Conservation (phyloP, 2,888 invertebrate genomes). For the Lysandra bellargus region DNA sequence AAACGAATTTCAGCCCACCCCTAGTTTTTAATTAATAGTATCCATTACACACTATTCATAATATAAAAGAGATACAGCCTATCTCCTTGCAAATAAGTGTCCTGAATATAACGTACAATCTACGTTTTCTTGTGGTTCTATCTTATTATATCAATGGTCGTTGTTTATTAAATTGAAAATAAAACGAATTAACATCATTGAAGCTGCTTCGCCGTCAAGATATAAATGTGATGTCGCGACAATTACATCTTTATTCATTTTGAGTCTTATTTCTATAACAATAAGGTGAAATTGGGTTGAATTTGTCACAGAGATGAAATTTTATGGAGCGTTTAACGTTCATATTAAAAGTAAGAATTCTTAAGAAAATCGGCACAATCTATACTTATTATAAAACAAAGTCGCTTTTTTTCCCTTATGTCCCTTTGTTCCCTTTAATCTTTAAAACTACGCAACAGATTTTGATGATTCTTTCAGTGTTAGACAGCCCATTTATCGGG, state of each 20-base stretch:
- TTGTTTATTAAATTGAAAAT: conserved; percentile 8
- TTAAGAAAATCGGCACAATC: neutral
- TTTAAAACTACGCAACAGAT: too few species aligned
- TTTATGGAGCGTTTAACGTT: conserved; percentile 4
- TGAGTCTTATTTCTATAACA: neutral
- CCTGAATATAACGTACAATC: neutral
- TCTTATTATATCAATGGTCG: neutral
- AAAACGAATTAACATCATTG: neutral
- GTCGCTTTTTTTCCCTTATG: too few species aligned
- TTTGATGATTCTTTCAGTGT: too few species aligned
- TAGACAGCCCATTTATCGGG: too few species aligned
- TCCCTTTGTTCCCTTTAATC: too few species aligned
- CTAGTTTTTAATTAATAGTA: too few species aligned
- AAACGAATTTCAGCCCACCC: too few species aligned
- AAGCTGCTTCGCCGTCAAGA: neutral
- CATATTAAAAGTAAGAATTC: neutral
- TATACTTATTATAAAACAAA: too few species aligned
- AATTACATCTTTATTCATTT: neutral
- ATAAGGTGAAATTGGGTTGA: neutral
- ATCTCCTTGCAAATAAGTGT: neutral
- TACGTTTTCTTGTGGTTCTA: neutral
- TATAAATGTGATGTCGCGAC: neutral
- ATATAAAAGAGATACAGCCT: too few species aligned
- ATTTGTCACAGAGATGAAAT: neutral
- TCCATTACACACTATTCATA: too few species aligned